Evolutionary conservation across 1,140 invertebrate genomes (phyloP).

Genomic region (Sitophilus oryzae): DNA sequence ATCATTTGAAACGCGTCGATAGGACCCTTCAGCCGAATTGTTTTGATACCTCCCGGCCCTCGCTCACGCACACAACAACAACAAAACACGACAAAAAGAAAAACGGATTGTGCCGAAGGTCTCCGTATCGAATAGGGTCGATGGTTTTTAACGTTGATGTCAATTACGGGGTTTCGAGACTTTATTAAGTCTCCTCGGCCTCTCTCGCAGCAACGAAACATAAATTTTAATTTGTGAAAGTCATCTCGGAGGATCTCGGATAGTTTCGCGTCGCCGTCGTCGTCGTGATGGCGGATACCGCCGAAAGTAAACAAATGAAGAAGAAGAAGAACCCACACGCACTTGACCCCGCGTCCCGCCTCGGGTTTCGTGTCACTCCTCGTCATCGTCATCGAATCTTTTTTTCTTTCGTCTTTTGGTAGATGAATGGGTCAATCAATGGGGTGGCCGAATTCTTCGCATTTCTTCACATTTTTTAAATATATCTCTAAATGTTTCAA

Average conservation of each 20-base stretch:
- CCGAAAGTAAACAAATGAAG: slow-evolving; percentile 14
- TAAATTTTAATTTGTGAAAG: slow-evolving; percentile 27
- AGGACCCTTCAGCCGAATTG: too few relatives aligned
- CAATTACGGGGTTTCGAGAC: slow-evolving; percentile 16
- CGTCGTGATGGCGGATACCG: slow-evolving; percentile 12
- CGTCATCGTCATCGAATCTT: slow-evolving; percentile 22
- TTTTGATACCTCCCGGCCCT: too few relatives aligned
- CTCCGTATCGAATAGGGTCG: slow-evolving; percentile 7
- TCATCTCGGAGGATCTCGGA: too few relatives aligned
- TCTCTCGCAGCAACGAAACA: too few relatives aligned
- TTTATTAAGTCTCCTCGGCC: slow-evolving; percentile 19
- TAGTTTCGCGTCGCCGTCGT: slow-evolving; percentile 6
- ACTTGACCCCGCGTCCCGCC: slow-evolving; percentile 16
- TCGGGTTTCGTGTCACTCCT: slow-evolving; percentile 15
- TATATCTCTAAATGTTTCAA: too few relatives aligned
- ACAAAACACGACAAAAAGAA: slow-evolving; percentile 1
- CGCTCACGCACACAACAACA: background rate
- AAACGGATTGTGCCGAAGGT: slow-evolving; percentile 6
- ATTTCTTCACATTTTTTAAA: too few relatives aligned
- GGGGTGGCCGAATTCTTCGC: slow-evolving; percentile 8
- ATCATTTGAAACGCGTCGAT: too few relatives aligned
- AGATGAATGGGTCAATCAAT: slow-evolving; percentile 13
- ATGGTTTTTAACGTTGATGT: slow-evolving; percentile 20
- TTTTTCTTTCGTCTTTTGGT: slow-evolving; percentile 7
- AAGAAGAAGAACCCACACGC: slow-evolving; percentile 16